phyloP scores from a whole-genome alignment of 2,797 vertebrate genomes.

The Macroramphosus scolopax region DNA sequence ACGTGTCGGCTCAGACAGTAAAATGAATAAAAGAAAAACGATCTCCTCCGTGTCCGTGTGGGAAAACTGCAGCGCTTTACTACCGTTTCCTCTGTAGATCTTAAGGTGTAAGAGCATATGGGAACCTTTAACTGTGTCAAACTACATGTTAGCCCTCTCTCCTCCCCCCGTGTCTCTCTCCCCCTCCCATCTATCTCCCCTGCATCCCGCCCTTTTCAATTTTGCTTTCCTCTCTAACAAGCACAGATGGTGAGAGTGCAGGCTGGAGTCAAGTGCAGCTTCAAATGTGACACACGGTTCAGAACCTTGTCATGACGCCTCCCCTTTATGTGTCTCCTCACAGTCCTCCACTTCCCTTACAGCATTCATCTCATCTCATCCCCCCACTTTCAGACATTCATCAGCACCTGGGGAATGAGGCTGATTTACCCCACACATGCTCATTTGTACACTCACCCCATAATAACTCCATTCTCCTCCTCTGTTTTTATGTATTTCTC shows the following conservation, averaged over 20 bases:
- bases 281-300: conserved; percentile 58
- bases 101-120: too few species aligned
- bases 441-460: conserved; percentile 29
- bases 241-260: conserved; percentile 62
- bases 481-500: conserved; percentile 10
- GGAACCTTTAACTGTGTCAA: too few species aligned
- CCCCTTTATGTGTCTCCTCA: conserved; percentile 29
- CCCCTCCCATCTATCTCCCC: conserved; percentile 12
- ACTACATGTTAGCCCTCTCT: too few species aligned
- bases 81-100: too few species aligned
- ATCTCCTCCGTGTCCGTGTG: too few species aligned
- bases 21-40: too few species aligned
- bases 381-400: conserved; percentile 23
- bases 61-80: too few species aligned
- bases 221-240: conserved; percentile 60
- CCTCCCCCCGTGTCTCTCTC: conserved; percentile 5
- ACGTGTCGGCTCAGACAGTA: too few species aligned
- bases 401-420: conserved; percentile 31
- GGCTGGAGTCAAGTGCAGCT: conserved; percentile 60
- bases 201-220: conserved; percentile 36
- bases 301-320: conserved; percentile 63
- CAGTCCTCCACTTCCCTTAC: conserved; percentile 14
- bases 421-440: conserved; percentile 10
- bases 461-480: conserved; percentile 21
- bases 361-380: conserved; percentile 24